Conservation (phyloP, 2,797 vertebrate genomes). For the Naso thynnoides region DNA sequence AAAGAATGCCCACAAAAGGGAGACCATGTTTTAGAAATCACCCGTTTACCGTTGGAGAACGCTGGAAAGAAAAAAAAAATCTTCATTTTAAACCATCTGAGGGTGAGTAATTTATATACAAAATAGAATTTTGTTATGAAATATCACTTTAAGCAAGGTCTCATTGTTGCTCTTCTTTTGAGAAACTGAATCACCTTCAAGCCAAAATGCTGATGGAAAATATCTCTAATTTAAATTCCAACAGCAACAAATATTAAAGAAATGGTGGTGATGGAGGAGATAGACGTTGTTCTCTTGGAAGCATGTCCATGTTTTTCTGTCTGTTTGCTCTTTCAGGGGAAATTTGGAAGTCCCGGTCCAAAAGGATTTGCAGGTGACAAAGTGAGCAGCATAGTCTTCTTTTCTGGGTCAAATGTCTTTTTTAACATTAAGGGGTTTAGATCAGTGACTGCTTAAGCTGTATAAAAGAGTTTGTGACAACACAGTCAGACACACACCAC, state of each 20-base stretch:
- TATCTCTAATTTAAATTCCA: not conserved
- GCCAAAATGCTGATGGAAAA: not conserved
- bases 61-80: too few relatives aligned
- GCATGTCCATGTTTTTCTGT: slow-evolving; percentile 5
- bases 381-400: slow-evolving; percentile 74
- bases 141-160: too few relatives aligned
- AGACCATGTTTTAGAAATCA: too few relatives aligned
- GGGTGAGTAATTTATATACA: too few relatives aligned
- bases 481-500: not conserved
- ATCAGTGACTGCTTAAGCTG: not conserved
- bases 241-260: not conserved
- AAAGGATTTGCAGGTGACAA: slow-evolving; percentile 77
- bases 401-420: not conserved
- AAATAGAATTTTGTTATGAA: too few relatives aligned
- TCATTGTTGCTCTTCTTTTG: too few relatives aligned
- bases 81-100: too few relatives aligned
- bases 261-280: not conserved
- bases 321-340: slow-evolving; percentile 75
- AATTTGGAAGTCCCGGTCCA: slow-evolving; percentile 77
- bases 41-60: too few relatives aligned
- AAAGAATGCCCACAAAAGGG: too few relatives aligned
- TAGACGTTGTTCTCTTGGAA: not conserved
- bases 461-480: not conserved
- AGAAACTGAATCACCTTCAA: not conserved
- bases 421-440: not conserved